Evolutionary conservation across 2,888 invertebrate species (phyloP).

Genomic region (Capitulum mitella): DNA sequence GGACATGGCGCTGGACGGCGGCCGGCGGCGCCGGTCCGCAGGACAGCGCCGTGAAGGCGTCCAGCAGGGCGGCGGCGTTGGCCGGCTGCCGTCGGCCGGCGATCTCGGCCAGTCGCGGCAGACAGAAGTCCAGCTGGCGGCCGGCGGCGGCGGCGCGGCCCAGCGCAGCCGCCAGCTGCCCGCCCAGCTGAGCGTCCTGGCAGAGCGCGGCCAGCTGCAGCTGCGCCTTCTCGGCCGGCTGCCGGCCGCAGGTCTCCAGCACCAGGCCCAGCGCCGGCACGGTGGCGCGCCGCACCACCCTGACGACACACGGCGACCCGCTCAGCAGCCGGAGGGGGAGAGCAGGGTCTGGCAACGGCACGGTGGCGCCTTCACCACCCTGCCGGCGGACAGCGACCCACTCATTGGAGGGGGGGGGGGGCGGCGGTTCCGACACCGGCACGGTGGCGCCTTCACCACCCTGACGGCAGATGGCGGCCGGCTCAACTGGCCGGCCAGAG

Average conservation of each 20-base stretch:
- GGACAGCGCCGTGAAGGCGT: conserved; percentile 46
- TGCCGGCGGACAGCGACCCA: too few species aligned
- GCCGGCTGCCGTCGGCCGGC: background rate
- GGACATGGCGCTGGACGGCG: background rate
- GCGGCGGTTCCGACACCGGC: too few species aligned
- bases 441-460: too few species aligned
- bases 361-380: too few species aligned
- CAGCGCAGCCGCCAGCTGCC: background rate
- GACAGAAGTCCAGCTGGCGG: background rate
- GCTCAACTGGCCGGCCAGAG: too few species aligned
- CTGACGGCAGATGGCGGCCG: too few species aligned
- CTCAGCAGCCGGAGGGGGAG: too few species aligned
- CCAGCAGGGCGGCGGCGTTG: conserved; percentile 42
- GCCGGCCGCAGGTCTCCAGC: conserved; percentile 29
- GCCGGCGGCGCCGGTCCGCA: conserved; percentile 40
- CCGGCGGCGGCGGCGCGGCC: conserved; percentile 21
- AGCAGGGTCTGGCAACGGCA: too few species aligned
- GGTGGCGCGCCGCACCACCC: conserved; percentile 3
- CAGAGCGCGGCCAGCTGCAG: background rate
- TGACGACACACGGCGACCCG: too few species aligned
- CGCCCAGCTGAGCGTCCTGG: background rate
- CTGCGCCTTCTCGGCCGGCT: background rate
- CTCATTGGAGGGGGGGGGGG: too few species aligned
- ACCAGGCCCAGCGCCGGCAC: conserved; percentile 19
- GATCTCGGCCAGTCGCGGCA: background rate